phyloP scores from a whole-genome alignment of 2,797 vertebrate species.

The Melanotaenia boesemani region DNA sequence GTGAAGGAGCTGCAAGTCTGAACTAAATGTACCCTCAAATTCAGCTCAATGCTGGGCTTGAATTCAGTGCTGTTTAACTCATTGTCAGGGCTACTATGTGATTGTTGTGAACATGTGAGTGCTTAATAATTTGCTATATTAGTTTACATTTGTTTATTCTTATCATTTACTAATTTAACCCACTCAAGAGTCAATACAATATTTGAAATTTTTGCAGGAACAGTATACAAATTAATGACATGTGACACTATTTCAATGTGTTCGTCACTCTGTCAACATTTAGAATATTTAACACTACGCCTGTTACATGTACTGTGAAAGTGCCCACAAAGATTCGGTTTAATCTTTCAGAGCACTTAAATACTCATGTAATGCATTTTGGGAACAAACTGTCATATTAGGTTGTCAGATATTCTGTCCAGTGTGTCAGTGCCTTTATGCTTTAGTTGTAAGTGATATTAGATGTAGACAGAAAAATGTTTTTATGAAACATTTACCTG shows the following conservation, averaged over 20 bases:
- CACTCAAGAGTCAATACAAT: not conserved
- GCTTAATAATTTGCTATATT: not conserved
- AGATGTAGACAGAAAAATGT: no score
- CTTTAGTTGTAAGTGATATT: no score
- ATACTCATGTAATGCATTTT: not conserved
- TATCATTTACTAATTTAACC: not conserved
- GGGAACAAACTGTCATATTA: not conserved
- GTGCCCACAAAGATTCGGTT: not conserved
- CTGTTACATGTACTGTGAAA: not conserved
- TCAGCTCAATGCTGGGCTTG: conserved; percentile 12
- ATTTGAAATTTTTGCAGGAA: not conserved
- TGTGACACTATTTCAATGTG: no score
- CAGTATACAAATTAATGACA: no score
- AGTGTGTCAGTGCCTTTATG: no score
- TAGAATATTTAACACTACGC: no score
- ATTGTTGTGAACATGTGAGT: conserved; percentile 2
- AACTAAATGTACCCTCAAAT: conserved; percentile 17
- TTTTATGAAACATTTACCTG: no score
- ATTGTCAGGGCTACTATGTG: conserved; percentile 17
- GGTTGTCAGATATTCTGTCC: not conserved
- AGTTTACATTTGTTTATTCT: not conserved
- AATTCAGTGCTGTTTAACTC: not conserved
- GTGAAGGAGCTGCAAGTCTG: conserved; percentile 14
- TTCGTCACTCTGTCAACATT: no score
- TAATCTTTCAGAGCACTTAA: not conserved